Base-by-base conservation (phyloP, 2,797 vertebrate genomes). In the Microtus obscurus region DNA sequence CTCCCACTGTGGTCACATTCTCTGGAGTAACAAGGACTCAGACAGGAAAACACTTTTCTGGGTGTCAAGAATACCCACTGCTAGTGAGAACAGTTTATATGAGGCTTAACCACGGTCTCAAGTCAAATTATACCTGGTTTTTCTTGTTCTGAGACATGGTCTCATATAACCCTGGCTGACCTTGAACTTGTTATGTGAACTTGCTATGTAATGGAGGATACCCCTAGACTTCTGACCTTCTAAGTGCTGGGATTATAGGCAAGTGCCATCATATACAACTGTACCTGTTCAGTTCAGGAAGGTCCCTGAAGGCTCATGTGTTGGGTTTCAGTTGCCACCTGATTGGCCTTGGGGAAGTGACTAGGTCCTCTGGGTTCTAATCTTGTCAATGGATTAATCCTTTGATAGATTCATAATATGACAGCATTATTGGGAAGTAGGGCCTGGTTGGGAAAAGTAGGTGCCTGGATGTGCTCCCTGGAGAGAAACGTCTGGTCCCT, bases 1-100 rank as follows among this genome's bases (percentile, higher is more conserved):
- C 69, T 77, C 76, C 67, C 43, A 37, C 25, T 61, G 25, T 71
- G 16, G 45, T 37, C 79, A 53, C 53, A 31, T 43, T 91, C 63
- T 87, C 5, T 51, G 40, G 45, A 48, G 14, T n/a, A 43, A 65
- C 43, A 31, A 14, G 71, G 48, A 56, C 67, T 17, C 27, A n/a
- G 40, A 86, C 65, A 69, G 65, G 45, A 86, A 45, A 69, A 17
- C 83, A 69, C 21, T 31, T 37, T 69, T 69, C 13, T 27, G 21
- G 65, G 14, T 37, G 87, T 90, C n/a, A 19, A 94, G 59, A 94
- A 80, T n/a, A 93, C 25, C 5, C 45, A 87, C 43, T 67, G 43
- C 56, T 31, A 76, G 69, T 74, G 34, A 91, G 23, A 29, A 81
- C 37, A 76, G 48, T 53, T 23, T 14, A 59, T 56, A 27, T 45